These are phyloP conservation scores for Nothobranchius furzeri DNA, from an alignment of 2,113 vertebrate genomes.

Conservation along the genomic window DNA sequence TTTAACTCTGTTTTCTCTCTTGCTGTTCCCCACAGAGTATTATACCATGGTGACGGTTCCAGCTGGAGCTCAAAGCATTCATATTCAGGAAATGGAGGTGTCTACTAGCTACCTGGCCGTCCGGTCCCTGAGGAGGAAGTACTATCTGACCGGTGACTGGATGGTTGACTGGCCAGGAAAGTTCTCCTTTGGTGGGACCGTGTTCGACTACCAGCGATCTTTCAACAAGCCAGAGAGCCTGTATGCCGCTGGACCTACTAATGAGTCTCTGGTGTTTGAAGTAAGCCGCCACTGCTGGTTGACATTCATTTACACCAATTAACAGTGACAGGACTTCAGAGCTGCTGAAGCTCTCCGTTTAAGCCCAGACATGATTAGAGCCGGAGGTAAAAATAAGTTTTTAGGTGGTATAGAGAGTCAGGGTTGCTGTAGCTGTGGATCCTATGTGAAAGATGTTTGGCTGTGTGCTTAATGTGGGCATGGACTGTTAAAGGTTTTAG, in stretches of 20 bases:
- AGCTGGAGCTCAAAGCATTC: conserved; percentile 86
- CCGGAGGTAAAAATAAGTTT: conserved; percentile 60
- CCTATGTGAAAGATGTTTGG: conserved; percentile 47
- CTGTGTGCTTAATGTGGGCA: conserved; percentile 15
- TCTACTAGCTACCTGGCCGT: conserved; percentile 93
- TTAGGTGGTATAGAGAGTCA: conserved; percentile 29
- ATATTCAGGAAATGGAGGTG: conserved; percentile 84
- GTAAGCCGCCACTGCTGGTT: conserved; percentile 81
- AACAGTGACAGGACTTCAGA: conserved; percentile 59
- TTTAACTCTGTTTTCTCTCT: neutral
- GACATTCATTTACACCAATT: conserved; percentile 60
- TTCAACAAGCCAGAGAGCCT: conserved; percentile 88
- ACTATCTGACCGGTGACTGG: conserved; percentile 93
- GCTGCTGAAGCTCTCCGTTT: conserved; percentile 41
- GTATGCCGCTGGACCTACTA: conserved; percentile 88
- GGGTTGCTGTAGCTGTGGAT: conserved; percentile 32
- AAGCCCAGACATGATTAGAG: conserved; percentile 44
- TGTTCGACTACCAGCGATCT: conserved; percentile 90
- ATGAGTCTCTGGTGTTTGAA: conserved; percentile 96
- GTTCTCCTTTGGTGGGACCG: conserved; percentile 88
- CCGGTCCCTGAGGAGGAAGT: conserved; percentile 83
- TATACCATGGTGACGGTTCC: conserved; percentile 89
- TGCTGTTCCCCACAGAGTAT: conserved; percentile 81
- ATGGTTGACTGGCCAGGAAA: conserved; percentile 95
- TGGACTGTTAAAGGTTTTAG: conserved; percentile 21